phyloP scores from a whole-genome alignment of 2,113 vertebrate species.

The Pogonocichla stellata region DNA sequence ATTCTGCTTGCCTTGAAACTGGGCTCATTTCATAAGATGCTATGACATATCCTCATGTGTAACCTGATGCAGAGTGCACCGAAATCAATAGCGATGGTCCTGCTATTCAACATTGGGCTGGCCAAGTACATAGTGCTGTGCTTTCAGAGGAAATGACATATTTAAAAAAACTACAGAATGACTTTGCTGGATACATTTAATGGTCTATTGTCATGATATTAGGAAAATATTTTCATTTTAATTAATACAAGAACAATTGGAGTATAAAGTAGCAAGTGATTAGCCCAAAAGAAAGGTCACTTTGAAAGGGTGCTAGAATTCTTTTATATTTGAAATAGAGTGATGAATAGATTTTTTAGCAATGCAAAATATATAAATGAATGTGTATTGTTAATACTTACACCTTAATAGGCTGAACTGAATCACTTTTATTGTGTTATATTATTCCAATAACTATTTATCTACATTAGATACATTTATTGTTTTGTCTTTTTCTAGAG shows the following conservation, averaged over 20 bases:
- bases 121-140: neutral
- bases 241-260: conserved; percentile 2
- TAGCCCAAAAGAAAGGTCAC: neutral
- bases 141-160: neutral
- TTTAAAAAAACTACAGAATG: neutral
- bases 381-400: neutral
- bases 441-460: conserved; percentile 1
- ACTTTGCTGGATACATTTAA: neutral
- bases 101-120: neutral
- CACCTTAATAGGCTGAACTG: neutral
- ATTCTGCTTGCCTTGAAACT: neutral
- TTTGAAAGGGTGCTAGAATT: neutral
- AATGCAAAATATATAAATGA: neutral
- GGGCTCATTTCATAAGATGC: neutral
- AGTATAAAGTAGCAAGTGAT: neutral
- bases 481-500: neutral
- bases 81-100: neutral
- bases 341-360: neutral
- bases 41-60: neutral
- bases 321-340: neutral
- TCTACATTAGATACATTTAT: neutral
- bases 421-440: conserved; percentile 30
- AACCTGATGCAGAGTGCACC: neutral
- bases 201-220: neutral
- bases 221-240: neutral